Evolutionary conservation across 2,888 invertebrate genomes (phyloP).

Genomic region (Ecliptopera silaceata): DNA sequence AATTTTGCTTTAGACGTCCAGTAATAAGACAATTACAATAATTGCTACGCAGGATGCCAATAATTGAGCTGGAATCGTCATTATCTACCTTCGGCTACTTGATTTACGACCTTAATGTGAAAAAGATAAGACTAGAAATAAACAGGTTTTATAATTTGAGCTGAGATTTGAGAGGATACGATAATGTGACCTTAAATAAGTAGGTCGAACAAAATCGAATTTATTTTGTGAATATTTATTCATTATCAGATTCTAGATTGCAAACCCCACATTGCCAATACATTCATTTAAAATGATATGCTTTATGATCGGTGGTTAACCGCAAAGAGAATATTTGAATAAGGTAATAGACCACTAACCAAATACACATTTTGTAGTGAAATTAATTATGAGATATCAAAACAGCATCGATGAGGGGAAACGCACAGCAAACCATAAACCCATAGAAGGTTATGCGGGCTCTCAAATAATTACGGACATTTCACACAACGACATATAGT

Average conservation of each 20-base stretch:
- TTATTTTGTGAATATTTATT: not conserved
- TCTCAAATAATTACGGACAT: conserved; percentile 15
- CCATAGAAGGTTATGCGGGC: conserved; percentile 18
- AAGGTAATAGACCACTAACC: conserved; percentile 22
- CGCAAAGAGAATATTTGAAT: conserved; percentile 27
- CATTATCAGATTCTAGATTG: not conserved
- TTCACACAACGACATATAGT: too few relatives aligned
- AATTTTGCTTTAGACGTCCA: conserved; percentile 66
- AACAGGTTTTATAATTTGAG: conserved; percentile 26
- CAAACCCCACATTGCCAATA: not conserved
- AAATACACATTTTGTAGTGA: conserved; percentile 25
- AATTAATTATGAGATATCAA: conserved; percentile 27
- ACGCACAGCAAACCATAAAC: conserved; percentile 20
- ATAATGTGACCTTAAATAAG: conserved; percentile 13
- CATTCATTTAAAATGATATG: not conserved
- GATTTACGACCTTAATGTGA: conserved; percentile 32
- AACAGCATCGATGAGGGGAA: conserved; percentile 18
- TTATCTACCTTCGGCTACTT: conserved; percentile 45
- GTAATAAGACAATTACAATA: conserved; percentile 71
- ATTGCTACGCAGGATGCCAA: conserved; percentile 65
- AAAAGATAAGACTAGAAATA: conserved; percentile 29
- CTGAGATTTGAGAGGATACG: conserved; percentile 26
- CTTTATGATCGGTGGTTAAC: not conserved
- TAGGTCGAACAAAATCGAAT: not conserved
- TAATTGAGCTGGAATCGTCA: conserved; percentile 60